Evolutionary conservation across 1,140 invertebrate genomes (phyloP).

Genomic region (Temnothorax curvispinosus): DNA sequence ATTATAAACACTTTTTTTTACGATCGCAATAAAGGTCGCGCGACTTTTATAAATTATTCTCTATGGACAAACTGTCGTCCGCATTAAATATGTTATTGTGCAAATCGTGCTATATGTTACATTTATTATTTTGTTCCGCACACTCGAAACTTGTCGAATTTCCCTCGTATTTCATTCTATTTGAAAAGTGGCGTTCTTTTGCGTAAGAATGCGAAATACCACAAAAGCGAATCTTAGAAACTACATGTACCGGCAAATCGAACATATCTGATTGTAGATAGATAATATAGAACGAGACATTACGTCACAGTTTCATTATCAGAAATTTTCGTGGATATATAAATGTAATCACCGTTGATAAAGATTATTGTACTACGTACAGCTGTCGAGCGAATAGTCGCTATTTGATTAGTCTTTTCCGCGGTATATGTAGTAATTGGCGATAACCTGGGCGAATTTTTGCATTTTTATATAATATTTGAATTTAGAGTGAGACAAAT

Average conservation of each 20-base stretch:
- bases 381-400: neutral
- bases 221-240: neutral
- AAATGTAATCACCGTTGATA: slow-evolving; percentile 38
- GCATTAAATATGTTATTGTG: neutral
- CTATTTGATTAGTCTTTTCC: neutral
- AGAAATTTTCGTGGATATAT: slow-evolving; percentile 36
- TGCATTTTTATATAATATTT: neutral
- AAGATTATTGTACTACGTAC: slow-evolving; percentile 17
- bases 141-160: neutral
- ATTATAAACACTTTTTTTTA: neutral
- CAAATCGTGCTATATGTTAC: neutral
- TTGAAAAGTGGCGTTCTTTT: neutral
- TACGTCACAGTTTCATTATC: slow-evolving; percentile 45
- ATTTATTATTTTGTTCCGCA: neutral
- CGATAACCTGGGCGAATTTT: neutral
- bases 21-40: too few relatives aligned
- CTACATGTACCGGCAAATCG: neutral
- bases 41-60: slow-evolving; percentile 1
- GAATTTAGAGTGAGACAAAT: neutral
- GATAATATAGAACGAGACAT: slow-evolving; percentile 9
- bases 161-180: neutral
- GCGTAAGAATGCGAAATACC: neutral
- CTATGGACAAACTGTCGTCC: neutral
- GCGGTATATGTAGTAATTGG: neutral
- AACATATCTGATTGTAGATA: slow-evolving; percentile 23